Evolutionary conservation across 2,888 invertebrate genomes (phyloP), one percentile per base, ranked within the genome.

Genomic region (Trichopoda pennipes): DNA sequence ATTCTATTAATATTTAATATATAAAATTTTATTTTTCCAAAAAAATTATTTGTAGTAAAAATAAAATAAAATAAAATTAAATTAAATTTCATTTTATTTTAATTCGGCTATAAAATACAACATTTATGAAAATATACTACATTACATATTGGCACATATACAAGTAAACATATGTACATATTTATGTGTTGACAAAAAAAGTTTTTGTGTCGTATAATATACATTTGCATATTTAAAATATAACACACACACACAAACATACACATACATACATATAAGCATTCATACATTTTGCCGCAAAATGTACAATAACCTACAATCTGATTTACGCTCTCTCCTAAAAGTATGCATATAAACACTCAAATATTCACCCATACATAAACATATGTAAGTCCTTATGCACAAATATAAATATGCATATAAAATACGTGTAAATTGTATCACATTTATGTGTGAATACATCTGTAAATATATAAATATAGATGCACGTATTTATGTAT

Each of bases 351-450:
- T 35, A 23, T 23, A 44, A n/a, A 68, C 63, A 47, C 61, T 21
- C 55, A 61, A 14, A 16, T 55, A 16, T 16, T 21, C 14, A 21
- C n/a, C n/a, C 28, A 55, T 19, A 8, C 35, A 19, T 10, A 44
- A 14, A 63, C 12, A 35, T 8, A 53, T 19, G 28, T 38, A 16
- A n/a, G 38, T 9, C 7, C 44, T 35, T 35, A 47, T 28, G 42
- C 32, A 35, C 19, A 68, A 14, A 68, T 44, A 68, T 76, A 76
- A 61, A 76, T 64, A 49, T 66, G 66, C 72, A 76, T 80, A 76
- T 80, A 74, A 78, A 73, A 81, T 81, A 78, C 51, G 74, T 78
- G 78, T 74, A 76, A 81, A 81, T 76, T 76, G 72, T 61, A 68
- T 61, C 60, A 72, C 80, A 81, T 68, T 72, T 60, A 66, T 53